phyloP scores from a whole-genome alignment of 2,888 invertebrate species.

The Agrochola circellaris region DNA sequence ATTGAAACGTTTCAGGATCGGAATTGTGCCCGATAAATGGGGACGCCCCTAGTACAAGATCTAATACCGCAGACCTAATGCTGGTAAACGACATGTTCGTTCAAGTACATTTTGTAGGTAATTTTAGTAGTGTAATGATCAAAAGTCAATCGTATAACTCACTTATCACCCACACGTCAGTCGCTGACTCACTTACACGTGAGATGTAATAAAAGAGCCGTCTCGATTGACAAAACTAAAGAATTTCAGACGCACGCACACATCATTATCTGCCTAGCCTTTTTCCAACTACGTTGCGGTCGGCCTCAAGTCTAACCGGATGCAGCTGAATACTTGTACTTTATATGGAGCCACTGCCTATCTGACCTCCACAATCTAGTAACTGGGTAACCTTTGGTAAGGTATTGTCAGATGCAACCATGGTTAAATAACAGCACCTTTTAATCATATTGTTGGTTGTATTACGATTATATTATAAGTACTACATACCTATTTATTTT shows the following conservation, averaged over 20 bases:
- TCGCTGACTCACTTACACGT: background rate
- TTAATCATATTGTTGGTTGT: too few species aligned
- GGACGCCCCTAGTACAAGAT: background rate
- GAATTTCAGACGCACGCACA: too few species aligned
- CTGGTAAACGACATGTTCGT: constrained; percentile 4
- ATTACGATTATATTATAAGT: too few species aligned
- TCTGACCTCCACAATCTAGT: background rate
- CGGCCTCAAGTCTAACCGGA: background rate
- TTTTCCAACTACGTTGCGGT: background rate
- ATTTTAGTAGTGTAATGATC: background rate
- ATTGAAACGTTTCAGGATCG: constrained; percentile 39
- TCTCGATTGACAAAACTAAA: background rate
- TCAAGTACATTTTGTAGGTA: background rate
- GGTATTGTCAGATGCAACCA: background rate
- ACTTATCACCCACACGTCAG: background rate
- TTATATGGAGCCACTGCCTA: background rate
- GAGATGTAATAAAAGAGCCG: background rate
- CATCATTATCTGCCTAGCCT: background rate
- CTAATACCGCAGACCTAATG: constrained; percentile 12
- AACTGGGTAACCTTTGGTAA: background rate
- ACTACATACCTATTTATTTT: too few species aligned
- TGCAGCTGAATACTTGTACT: background rate
- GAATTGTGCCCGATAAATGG: constrained; percentile 40
- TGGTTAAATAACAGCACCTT: too few species aligned
- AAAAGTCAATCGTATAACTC: background rate